phyloP scores from a whole-genome alignment of 2,113 vertebrate species.

The Macroglossus sobrinus region DNA sequence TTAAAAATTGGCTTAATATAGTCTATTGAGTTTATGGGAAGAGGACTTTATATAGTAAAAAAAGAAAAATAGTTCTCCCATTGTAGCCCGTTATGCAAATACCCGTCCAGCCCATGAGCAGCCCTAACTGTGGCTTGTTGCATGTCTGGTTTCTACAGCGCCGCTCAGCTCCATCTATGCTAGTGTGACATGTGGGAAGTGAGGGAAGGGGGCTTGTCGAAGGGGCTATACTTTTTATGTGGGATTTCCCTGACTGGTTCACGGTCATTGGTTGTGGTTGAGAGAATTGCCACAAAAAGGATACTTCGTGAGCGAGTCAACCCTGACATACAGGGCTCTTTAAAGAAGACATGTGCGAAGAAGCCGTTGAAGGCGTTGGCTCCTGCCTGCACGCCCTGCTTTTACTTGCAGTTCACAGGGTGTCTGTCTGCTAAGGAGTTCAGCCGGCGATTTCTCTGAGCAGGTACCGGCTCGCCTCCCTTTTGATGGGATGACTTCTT shows the following conservation, averaged over 20 bases:
- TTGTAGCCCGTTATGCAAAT: background rate
- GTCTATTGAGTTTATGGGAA: background rate
- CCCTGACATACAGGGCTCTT: background rate
- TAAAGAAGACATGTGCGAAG: background rate
- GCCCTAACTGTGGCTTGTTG: background rate
- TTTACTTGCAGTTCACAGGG: background rate
- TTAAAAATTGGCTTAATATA: background rate
- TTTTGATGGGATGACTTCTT: constrained; percentile 56
- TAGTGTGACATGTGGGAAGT: background rate
- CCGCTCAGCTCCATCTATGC: background rate
- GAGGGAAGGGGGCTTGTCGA: background rate
- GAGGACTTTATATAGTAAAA: background rate
- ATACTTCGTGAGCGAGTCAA: background rate
- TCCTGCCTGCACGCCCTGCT: background rate
- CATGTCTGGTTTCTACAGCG: background rate
- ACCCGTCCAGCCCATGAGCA: background rate
- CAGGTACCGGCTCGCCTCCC: constrained; percentile 20
- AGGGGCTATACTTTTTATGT: background rate
- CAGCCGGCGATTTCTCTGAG: constrained; percentile 24
- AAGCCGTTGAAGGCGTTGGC: background rate
- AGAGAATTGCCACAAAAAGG: background rate
- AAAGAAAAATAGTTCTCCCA: background rate
- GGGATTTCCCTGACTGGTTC: background rate
- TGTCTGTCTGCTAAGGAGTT: background rate
- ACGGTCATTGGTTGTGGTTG: background rate